Percentiles rank a stretch among this genome's conserved stretches.
phyloP scores from a whole-genome alignment of 2,888 invertebrate genomes.

The Pterostichus madidus region DNA sequence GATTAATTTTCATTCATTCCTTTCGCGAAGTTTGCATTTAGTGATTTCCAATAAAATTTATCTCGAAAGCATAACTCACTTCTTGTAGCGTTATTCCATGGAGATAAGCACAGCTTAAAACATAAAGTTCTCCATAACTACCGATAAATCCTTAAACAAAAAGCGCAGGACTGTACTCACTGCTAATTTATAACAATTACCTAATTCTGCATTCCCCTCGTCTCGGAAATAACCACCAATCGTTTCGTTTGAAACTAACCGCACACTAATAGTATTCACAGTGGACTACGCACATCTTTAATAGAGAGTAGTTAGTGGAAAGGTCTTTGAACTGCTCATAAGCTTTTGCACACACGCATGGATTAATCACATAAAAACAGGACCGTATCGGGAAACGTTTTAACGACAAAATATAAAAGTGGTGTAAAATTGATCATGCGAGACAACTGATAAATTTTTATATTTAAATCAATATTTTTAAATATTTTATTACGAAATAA shows the following conservation, averaged over 20 bases:
- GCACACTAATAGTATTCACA: neutral
- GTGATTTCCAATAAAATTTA: slow-evolving; percentile 36
- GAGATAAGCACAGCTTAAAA: slow-evolving; percentile 17
- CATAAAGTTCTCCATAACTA: slow-evolving; percentile 27
- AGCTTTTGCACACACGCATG: slow-evolving; percentile 6
- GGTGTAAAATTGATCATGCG: no score
- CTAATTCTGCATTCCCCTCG: slow-evolving; percentile 12
- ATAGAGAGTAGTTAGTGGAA: neutral
- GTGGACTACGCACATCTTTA: neutral
- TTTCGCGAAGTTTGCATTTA: slow-evolving; percentile 12
- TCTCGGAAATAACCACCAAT: neutral
- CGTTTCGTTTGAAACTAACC: slow-evolving; percentile 4
- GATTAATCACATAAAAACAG: neutral
- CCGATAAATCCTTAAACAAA: slow-evolving; percentile 17
- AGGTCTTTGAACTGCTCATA: neutral
- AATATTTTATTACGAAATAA: no score
- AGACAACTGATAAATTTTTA: no score
- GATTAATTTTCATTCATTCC: slow-evolving; percentile 5
- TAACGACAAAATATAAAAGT: no score
- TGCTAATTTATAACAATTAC: slow-evolving; percentile 19
- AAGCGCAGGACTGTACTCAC: neutral
- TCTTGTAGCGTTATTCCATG: slow-evolving; percentile 5
- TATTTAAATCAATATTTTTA: no score
- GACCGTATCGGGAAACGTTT: neutral
- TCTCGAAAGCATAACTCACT: slow-evolving; percentile 14